These are phyloP conservation scores for Oppia nitens DNA, from an alignment of 1,140 invertebrate species.

Conservation along the genomic window DNA sequence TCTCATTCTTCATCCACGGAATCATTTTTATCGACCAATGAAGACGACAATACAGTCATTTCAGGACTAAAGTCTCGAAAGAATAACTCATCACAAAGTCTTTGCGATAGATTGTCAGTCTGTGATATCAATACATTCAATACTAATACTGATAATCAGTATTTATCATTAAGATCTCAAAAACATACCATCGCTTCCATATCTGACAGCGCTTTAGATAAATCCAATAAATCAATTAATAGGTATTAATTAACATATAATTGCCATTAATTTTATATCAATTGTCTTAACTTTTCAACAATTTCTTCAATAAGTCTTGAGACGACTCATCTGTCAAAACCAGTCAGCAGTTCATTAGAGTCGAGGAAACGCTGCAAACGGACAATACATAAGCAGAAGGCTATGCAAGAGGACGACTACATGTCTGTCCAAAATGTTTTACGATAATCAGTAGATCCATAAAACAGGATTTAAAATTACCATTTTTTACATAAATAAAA, in stretches of 20 bases:
- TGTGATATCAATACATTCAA: background rate
- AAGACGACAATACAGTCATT: background rate
- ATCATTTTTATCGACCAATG: background rate
- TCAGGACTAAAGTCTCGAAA: background rate
- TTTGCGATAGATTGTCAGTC: background rate
- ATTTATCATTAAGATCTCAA: background rate
- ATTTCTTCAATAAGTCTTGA: background rate
- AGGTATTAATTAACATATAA: background rate
- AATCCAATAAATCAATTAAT: background rate
- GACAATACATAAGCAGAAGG: background rate
- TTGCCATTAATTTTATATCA: too few relatives aligned
- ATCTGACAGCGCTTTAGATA: background rate
- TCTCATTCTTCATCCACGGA: slow-evolving; percentile 1
- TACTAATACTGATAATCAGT: background rate
- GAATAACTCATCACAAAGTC: background rate
- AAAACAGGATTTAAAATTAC: too few relatives aligned
- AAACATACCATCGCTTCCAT: background rate
- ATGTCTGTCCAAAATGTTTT: too few relatives aligned
- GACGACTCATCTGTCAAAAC: background rate
- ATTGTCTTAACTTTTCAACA: background rate
- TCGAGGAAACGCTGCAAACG: background rate
- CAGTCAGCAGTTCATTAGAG: background rate
- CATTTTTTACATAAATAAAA: too few relatives aligned
- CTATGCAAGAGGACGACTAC: background rate
- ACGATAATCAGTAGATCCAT: too few relatives aligned